These are phyloP conservation scores for Drosophila anomalata DNA, from an alignment of 2,888 invertebrate genomes.

Conservation along the genomic window DNA sequence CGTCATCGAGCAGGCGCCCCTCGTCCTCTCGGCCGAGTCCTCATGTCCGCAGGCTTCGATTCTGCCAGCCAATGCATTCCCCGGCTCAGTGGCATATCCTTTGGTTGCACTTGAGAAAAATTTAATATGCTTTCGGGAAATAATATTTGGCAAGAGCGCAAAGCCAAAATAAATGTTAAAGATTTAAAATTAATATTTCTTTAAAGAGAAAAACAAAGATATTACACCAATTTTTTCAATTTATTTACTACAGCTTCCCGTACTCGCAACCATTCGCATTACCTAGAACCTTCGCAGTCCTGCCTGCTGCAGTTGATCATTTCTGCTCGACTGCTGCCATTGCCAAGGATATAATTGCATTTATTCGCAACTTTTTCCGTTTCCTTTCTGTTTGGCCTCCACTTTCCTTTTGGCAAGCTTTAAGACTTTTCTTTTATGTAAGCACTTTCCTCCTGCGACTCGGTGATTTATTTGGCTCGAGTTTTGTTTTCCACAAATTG, in stretches of 20 bases:
- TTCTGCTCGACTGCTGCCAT: constrained; percentile 50
- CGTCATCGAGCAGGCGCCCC: constrained; percentile 19
- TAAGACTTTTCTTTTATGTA: constrained; percentile 32
- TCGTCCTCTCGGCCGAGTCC: constrained; percentile 2
- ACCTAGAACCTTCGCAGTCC: constrained; percentile 31
- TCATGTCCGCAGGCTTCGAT: constrained; percentile 20
- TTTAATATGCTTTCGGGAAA: background rate
- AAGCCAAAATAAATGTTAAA: too few relatives aligned
- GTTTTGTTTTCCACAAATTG: constrained; percentile 48
- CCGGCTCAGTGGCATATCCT: constrained; percentile 18
- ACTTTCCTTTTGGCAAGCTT: constrained; percentile 34
- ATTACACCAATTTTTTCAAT: background rate
- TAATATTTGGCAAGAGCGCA: background rate
- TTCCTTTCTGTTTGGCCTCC: constrained; percentile 22
- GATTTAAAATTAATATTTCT: background rate
- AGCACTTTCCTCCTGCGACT: constrained; percentile 31
- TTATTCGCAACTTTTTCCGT: constrained; percentile 39
- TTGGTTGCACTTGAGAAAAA: constrained; percentile 1
- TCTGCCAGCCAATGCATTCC: constrained; percentile 22
- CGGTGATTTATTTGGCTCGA: constrained; percentile 39
- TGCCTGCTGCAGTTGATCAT: constrained; percentile 48
- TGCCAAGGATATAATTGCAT: constrained; percentile 50
- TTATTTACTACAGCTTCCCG: background rate
- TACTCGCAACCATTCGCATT: constrained; percentile 10
- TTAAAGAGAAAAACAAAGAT: background rate